Evolutionary conservation across 1,140 invertebrate genomes (phyloP), one percentile per base, ranked within the genome.

Genomic region (Danaus plexippus): DNA sequence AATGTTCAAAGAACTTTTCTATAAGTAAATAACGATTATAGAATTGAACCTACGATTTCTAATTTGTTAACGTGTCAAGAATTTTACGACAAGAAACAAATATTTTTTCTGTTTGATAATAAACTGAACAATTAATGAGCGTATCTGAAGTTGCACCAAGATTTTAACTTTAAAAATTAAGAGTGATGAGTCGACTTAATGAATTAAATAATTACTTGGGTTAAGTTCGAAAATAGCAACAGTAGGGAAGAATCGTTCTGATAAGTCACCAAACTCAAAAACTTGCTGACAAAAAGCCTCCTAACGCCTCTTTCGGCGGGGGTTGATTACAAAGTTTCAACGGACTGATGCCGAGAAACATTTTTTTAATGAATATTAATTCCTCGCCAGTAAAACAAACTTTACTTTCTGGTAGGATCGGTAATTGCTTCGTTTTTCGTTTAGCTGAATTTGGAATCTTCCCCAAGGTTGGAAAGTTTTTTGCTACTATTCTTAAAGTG

Each of bases 331-430:
- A 80, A 85, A 85, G 75, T 81, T 85, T 80, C 71, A 75, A 74
- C 70, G 68, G 73, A 80, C 77, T 79, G 75, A 83, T 79, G 78
- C 70, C 75, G 74, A 62, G 70, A 77, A 78, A 80, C 74, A 82
- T 85, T 85, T 84, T 57, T 84, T 85, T 85, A 85, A 85, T 85
- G 80, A 85, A 85, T 85, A 83, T 83, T 85, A 85, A 85, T 84
- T 80, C 75, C 69, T 71, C 70, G 68, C 72, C 71, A 76, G 77
- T 79, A 82, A 80, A 84, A 82, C 77, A 82, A 82, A 85, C 70
- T 82, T 82, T 85, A 71, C 67, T 79, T 64, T 74, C 63, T 52
- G 55, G 66, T 66, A 78, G 61, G 75, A 81, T 82, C 73, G 71
- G 75, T 85, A 82, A 84, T 83, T 80, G 77, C 75, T 74, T 71